Evolutionary conservation across 2,888 invertebrate species (phyloP).

Genomic region (Amblyjoppa fuscipennis): DNA sequence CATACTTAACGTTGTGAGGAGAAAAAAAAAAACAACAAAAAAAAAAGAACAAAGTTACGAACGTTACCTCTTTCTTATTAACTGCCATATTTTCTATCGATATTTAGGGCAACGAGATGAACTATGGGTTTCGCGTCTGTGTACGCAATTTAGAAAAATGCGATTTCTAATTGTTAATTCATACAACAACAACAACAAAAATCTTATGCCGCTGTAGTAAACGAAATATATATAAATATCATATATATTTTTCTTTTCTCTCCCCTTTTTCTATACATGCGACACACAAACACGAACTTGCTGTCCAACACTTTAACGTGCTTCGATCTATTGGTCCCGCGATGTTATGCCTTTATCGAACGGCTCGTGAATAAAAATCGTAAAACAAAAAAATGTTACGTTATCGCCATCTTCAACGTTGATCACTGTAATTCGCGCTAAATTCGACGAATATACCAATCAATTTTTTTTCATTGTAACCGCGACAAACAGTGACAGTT

Average conservation of each 20-base stretch:
- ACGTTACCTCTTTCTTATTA: constrained; percentile 79
- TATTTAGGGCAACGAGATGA: constrained; percentile 63
- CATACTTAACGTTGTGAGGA: constrained; percentile 70
- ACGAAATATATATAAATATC: constrained; percentile 41
- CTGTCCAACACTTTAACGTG: constrained; percentile 12
- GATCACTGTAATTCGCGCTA: constrained; percentile 52
- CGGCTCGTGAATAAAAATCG: constrained; percentile 41
- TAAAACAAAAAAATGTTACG: constrained; percentile 5
- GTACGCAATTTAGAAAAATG: constrained; percentile 56
- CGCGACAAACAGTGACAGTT: constrained; percentile 59
- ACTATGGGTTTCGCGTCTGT: constrained; percentile 36
- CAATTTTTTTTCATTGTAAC: constrained; percentile 38
- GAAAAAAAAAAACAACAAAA: constrained; percentile 23
- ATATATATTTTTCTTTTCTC: constrained; percentile 35
- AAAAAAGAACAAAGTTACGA: constrained; percentile 67
- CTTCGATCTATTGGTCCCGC: constrained; percentile 14
- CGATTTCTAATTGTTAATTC: constrained; percentile 56
- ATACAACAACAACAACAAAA: constrained; percentile 39
- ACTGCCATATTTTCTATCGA: constrained; percentile 74
- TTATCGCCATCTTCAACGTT: background rate
- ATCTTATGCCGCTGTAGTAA: constrained; percentile 42
- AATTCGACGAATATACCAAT: constrained; percentile 34
- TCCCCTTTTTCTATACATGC: constrained; percentile 42
- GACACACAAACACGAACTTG: constrained; percentile 13
- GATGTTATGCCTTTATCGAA: constrained; percentile 33